Base-by-base conservation (phyloP, 1,140 invertebrate species). In the Papilio helenus region DNA sequence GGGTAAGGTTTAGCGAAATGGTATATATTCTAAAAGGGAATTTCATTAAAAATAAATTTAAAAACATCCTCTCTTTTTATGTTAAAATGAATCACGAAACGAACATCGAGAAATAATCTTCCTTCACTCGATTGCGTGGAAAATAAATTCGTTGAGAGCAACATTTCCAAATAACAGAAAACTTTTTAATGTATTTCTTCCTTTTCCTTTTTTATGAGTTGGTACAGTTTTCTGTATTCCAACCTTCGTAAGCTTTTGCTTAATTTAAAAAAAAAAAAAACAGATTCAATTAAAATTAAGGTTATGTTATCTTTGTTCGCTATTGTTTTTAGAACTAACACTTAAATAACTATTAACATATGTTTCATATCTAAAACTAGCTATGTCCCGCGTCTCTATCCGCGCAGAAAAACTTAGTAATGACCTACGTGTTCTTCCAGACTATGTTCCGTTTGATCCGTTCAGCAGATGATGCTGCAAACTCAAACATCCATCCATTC, bases 91-190 rank as follows among this genome's bases (percentile, higher is more conserved):
- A 74, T 49, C 20, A 74, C 20, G 46, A 74, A 74, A 74, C 23
- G 42, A 51, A 74, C 42, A 55, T 74, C 72, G 46, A 74, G 72
- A 49, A 74, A 29, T 68, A 68, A 68, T 68, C 23, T 68, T 74
- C 18, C 23, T 51, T 74, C 72, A 74, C 23, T 51, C 23, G 72
- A 74, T 74, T 74, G 72, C 23, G 44, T 74, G 10, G 72, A 51
- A 74, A 74, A 74, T 51, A 44, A 74, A 51, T 74, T 74, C 5
- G 72, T 74, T 55, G 72, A 39, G 29, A 73, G 72, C 44, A 55
- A 74, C 72, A 74, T 74, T 74, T 74, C 72, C 42, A 51, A 74
- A 51, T 74, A 74, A 74, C 44, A 74, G 46, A 74, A 39, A 74
- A 74, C 72, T 74, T 74, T 68, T 55, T 51, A 74, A 74, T 74